Evolutionary conservation across 2,888 invertebrate genomes (phyloP).

Genomic region (Strigamia transsilvanica): DNA sequence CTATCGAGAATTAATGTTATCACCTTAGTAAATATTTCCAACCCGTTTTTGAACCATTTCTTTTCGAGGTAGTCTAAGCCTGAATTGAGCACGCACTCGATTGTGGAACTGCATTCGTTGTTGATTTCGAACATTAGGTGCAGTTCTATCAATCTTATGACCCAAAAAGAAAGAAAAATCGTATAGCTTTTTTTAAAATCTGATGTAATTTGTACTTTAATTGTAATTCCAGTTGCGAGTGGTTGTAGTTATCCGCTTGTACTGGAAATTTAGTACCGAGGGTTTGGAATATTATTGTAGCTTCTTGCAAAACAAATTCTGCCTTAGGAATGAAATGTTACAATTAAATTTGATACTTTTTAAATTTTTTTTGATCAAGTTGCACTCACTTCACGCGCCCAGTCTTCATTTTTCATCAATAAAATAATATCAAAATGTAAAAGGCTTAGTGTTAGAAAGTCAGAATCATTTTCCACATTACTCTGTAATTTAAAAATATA

Average conservation of each 20-base stretch:
- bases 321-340: neutral
- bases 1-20: neutral
- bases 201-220: neutral
- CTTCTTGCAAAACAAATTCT: constrained; percentile 16
- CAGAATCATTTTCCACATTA: neutral
- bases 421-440: neutral
- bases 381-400: neutral
- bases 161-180: too few relatives aligned
- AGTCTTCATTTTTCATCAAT: neutral
- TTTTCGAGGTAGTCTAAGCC: neutral
- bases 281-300: neutral
- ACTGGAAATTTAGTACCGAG: neutral
- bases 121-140: neutral
- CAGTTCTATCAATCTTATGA: neutral
- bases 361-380: neutral
- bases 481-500: neutral
- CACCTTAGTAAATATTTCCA: neutral
- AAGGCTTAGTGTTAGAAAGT: neutral
- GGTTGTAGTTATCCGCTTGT: neutral
- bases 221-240: neutral
- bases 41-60: neutral
- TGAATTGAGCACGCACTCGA: neutral
- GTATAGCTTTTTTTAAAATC: neutral
- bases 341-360: neutral
- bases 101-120: neutral